phyloP scores from a whole-genome alignment of 2,113 vertebrate species.

The Rhodinocichla rosea region DNA sequence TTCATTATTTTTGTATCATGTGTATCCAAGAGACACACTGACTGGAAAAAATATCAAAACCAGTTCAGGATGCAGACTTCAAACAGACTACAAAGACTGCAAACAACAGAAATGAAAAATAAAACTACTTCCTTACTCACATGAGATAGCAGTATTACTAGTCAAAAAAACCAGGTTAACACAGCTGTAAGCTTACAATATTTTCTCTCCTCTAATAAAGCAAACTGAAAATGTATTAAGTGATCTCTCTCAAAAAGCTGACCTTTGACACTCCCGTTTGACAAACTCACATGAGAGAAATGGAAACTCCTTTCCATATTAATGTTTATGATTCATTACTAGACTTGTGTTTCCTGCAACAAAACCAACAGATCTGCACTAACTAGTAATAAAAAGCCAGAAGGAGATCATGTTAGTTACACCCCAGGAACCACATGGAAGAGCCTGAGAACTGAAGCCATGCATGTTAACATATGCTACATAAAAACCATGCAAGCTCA shows the following conservation, averaged over 20 bases:
- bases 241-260: neutral
- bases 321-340: neutral
- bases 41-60: neutral
- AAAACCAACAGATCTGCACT: neutral
- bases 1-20: neutral
- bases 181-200: neutral
- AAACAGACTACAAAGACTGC: neutral
- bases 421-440: neutral
- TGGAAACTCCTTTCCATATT: neutral
- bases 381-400: neutral
- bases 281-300: neutral
- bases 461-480: neutral
- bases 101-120: neutral
- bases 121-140: neutral
- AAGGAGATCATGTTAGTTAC: neutral
- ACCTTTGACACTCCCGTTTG: neutral
- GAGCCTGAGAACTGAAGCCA: neutral
- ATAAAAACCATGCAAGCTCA: neutral
- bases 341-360: neutral
- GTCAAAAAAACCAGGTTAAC: neutral
- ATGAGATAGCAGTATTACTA: neutral
- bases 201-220: neutral
- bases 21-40: neutral
- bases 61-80: neutral
- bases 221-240: neutral